A percentile compares a stretch with the other conserved stretches of the same genome.
These are phyloP conservation scores for Heptranchias perlo DNA, from an alignment of 2,113 vertebrate species.

Conservation along the genomic window DNA sequence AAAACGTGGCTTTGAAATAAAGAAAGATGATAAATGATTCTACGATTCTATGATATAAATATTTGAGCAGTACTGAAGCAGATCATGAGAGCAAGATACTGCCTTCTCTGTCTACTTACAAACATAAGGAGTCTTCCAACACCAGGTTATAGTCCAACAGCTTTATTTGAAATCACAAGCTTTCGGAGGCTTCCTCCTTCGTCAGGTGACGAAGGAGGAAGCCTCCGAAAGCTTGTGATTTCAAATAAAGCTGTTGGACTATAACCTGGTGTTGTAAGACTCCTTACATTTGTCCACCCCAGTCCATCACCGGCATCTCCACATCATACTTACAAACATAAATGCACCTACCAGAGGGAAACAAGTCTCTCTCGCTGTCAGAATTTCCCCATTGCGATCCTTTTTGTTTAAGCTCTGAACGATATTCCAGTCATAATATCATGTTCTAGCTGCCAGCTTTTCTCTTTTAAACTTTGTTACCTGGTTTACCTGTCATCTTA, in stretches of 20 bases:
- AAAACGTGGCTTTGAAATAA: neutral
- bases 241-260: no score
- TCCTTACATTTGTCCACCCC: no score
- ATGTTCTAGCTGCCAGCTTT: neutral
- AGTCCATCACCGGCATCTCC: no score
- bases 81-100: neutral
- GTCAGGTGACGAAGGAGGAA: no score
- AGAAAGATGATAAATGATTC: neutral
- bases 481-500: no score
- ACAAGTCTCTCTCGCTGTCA: neutral
- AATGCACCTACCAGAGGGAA: neutral
- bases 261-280: no score
- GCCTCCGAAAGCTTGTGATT: no score
- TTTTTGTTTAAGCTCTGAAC: neutral
- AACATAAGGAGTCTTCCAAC: no score
- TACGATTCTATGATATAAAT: no score
- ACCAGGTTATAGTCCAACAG: no score
- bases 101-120: neutral
- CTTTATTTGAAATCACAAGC: no score
- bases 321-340: neutral
- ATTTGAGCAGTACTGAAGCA: neutral
- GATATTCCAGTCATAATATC: neutral
- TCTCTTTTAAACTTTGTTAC: neutral
- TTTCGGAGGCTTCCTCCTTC: no score
- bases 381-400: neutral